Conservation (phyloP, 2,797 vertebrate genomes). For the Nyctalus aviator region DNA sequence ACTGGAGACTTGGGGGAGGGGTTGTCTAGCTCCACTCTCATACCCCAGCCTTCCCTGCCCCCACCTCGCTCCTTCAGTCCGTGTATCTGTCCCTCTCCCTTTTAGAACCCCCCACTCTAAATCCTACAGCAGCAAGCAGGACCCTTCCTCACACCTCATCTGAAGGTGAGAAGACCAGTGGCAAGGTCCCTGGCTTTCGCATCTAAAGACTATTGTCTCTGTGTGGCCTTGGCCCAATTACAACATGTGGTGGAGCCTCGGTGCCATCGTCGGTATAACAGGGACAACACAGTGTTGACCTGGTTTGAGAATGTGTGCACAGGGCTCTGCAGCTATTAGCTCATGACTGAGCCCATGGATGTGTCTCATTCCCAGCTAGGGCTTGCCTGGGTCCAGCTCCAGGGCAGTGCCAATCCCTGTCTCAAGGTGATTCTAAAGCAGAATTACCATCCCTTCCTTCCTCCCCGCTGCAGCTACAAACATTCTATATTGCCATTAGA, state of each 20-base stretch:
- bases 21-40: conserved; percentile 52
- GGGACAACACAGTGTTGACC: neutral
- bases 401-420: conserved; percentile 50
- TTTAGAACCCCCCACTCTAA: neutral
- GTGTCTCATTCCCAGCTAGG: neutral
- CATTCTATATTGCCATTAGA: conserved; percentile 79
- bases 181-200: conserved; percentile 25
- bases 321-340: neutral
- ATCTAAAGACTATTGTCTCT: neutral
- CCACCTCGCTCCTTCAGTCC: neutral
- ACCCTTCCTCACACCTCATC: neutral
- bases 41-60: neutral
- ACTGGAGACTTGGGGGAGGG: conserved; percentile 69
- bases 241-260: neutral
- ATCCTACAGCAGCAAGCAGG: neutral
- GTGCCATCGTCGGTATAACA: neutral
- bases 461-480: conserved; percentile 69
- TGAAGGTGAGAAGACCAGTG: conserved; percentile 32
- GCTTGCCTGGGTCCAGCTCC: conserved; percentile 50
- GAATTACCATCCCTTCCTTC: conserved; percentile 46
- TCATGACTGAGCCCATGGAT: neutral
- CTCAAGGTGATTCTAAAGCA: conserved; percentile 62
- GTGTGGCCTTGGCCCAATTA: conserved; percentile 11
- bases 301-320: conserved; percentile 20
- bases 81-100: neutral